A percentile compares a stretch with the other conserved stretches of the same genome.
phyloP scores from a whole-genome alignment of 2,888 invertebrate species.

The Melikaiella ostensackeni region DNA sequence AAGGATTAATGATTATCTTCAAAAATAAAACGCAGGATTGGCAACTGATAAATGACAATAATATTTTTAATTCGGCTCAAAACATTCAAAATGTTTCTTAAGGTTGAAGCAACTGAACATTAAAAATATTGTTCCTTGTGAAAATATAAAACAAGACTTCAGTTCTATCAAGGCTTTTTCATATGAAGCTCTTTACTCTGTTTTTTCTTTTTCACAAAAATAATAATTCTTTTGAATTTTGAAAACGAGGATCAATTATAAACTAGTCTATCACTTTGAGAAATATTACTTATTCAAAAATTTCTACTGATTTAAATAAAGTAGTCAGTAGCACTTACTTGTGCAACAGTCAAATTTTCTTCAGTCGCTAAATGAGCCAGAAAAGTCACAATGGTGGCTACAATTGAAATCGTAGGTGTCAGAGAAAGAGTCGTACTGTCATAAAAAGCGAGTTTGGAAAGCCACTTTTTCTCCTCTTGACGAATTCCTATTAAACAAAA shows the following conservation, averaged over 20 bases:
- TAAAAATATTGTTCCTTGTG: too few relatives aligned
- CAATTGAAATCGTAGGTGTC: slow-evolving; percentile 81
- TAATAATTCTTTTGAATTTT: slow-evolving; percentile 13
- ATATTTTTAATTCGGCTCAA: neutral
- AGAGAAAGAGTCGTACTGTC: slow-evolving; percentile 81
- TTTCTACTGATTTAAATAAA: neutral
- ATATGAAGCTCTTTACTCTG: neutral
- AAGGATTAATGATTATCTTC: neutral
- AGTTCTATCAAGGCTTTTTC: neutral
- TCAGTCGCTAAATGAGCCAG: slow-evolving; percentile 79
- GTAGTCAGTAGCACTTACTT: slow-evolving; percentile 76
- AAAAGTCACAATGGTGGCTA: slow-evolving; percentile 81
- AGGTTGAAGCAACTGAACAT: too few relatives aligned
- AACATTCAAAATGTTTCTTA: too few relatives aligned
- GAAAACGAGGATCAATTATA: neutral
- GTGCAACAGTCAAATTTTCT: slow-evolving; percentile 80
- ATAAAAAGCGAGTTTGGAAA: slow-evolving; percentile 80
- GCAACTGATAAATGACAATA: neutral
- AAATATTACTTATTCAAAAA: too few relatives aligned
- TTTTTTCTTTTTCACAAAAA: neutral
- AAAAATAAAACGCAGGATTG: neutral
- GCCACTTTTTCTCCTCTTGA: slow-evolving; percentile 77
- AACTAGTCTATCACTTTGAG: too few relatives aligned
- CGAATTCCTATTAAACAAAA: slow-evolving; percentile 77
- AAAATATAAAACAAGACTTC: too few relatives aligned